Evolutionary conservation across 2,888 invertebrate species (phyloP).

Genomic region (Leucoma salicis): DNA sequence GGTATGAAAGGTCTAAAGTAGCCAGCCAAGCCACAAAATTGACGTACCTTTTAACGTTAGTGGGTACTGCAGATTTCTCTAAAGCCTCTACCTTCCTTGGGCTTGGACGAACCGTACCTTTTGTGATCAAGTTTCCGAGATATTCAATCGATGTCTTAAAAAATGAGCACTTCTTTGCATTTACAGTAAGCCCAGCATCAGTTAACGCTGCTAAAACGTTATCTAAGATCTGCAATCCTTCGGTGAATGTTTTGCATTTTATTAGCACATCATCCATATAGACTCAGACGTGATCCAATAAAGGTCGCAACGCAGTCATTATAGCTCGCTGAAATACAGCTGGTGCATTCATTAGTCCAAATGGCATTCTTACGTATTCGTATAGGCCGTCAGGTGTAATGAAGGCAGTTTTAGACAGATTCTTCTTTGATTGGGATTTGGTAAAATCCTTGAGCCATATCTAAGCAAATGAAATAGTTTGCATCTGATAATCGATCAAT

Average conservation of each 20-base stretch:
- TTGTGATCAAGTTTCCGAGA: not conserved
- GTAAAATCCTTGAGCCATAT: not conserved
- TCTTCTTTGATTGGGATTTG: not conserved
- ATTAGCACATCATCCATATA: constrained; percentile 2
- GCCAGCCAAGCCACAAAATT: too few species aligned
- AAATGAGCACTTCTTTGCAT: not conserved
- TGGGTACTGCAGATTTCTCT: not conserved
- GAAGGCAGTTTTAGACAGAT: not conserved
- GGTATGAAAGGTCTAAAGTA: too few species aligned
- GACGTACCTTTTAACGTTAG: not conserved
- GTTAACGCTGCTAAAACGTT: not conserved
- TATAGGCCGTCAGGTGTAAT: not conserved
- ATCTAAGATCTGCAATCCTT: not conserved
- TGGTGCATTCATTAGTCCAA: not conserved
- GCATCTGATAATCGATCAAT: not conserved
- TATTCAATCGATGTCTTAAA: constrained; percentile 3
- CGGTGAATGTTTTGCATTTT: constrained; percentile 1
- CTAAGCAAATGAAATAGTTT: not conserved
- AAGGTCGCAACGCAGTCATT: not conserved
- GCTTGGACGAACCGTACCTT: constrained; percentile 1
- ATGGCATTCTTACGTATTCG: not conserved
- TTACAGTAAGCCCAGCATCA: not conserved
- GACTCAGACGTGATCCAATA: not conserved
- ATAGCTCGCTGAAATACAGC: not conserved
- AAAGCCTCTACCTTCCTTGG: not conserved